Conservation (phyloP, 2,888 invertebrate species). For the Leptopilina syphax region DNA sequence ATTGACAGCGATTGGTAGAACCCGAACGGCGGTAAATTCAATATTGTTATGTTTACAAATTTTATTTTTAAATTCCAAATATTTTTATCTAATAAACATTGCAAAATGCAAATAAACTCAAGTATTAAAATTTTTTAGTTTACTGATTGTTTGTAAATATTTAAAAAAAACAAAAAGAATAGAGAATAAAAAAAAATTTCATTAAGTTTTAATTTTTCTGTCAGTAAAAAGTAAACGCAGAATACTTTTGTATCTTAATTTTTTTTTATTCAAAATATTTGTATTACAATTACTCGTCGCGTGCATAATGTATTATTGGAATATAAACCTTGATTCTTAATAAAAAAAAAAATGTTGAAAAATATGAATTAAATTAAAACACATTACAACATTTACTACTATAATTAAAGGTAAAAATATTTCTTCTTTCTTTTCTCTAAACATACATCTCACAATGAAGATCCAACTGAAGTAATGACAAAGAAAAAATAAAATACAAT, state of each 20-base stretch:
- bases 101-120: no score
- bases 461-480: not conserved
- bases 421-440: not conserved
- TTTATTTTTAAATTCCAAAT: no score
- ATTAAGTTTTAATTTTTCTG: no score
- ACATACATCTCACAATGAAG: not conserved
- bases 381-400: not conserved
- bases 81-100: no score
- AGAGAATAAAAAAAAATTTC: no score
- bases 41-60: no score
- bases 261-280: conserved; percentile 40
- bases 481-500: not conserved
- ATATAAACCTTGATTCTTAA: conserved; percentile 7
- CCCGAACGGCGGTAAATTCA: no score
- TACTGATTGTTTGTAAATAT: no score
- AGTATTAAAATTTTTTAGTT: no score
- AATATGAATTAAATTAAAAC: conserved; percentile 16
- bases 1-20: no score
- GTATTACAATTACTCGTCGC: conserved; percentile 13
- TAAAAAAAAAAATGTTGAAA: not conserved
- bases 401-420: conserved; percentile 4
- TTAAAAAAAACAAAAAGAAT: no score
- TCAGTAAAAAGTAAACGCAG: not conserved
- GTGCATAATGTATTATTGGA: not conserved
- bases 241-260: not conserved